phyloP scores from a whole-genome alignment of 2,888 invertebrate species.

The Rhaphigaster nebulosa region DNA sequence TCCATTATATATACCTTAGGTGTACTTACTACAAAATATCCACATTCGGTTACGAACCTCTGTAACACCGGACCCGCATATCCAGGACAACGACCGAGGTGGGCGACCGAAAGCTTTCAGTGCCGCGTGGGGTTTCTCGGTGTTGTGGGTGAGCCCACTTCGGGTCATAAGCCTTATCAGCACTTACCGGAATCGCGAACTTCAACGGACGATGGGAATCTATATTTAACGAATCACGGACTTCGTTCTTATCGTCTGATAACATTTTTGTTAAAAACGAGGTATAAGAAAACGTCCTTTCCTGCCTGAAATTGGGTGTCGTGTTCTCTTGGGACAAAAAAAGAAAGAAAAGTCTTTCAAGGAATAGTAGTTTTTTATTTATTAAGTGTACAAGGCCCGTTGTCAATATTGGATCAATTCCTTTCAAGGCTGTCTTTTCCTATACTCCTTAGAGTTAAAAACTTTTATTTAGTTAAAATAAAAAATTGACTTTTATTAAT shows the following conservation, averaged over 20 bases:
- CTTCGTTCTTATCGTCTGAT: background rate
- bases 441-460: too few species aligned
- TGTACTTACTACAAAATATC: too few species aligned
- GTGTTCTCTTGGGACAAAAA: background rate
- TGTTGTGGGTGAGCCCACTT: background rate
- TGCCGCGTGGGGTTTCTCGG: background rate
- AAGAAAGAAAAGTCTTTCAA: background rate
- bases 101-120: conserved; percentile 12
- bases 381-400: background rate
- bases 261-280: background rate
- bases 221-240: background rate
- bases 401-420: background rate
- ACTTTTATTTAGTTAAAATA: too few species aligned
- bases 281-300: background rate
- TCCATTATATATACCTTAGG: too few species aligned
- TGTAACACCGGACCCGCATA: background rate
- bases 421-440: too few species aligned
- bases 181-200: conserved; percentile 15
- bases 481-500: too few species aligned
- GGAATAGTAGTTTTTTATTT: background rate
- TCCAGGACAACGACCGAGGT: conserved; percentile 17
- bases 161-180: background rate
- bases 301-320: background rate
- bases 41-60: too few species aligned
- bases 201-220: background rate